Percentiles rank a stretch among this genome's conserved stretches.
phyloP scores from a whole-genome alignment of 2,113 vertebrate genomes.

The Nettapus auritus region DNA sequence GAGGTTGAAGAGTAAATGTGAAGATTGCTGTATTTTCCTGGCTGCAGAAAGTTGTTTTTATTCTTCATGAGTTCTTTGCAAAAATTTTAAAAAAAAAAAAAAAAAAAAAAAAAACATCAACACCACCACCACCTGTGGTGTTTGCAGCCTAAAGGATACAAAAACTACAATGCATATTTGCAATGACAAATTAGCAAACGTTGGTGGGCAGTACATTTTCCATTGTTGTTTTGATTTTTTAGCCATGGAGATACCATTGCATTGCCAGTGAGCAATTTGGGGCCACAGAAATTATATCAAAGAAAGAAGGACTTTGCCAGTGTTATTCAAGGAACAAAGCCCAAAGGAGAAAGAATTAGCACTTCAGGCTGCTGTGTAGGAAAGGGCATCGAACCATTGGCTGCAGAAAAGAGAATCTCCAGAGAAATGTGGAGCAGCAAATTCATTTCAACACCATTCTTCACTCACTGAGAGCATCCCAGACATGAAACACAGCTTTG shows the following conservation, averaged over 20 bases:
- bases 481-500: background rate
- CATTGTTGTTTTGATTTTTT: background rate
- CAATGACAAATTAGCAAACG: background rate
- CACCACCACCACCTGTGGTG: too few species aligned
- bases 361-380: background rate
- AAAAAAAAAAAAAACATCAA: too few species aligned
- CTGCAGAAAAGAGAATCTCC: background rate
- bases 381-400: background rate
- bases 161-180: background rate
- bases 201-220: background rate
- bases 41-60: background rate
- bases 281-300: background rate
- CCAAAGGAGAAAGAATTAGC: background rate
- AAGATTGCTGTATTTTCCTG: background rate
- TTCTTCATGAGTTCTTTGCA: background rate
- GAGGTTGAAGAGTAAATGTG: background rate
- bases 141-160: background rate
- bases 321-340: background rate
- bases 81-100: background rate
- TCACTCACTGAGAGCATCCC: background rate
- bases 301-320: background rate
- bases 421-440: background rate
- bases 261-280: background rate
- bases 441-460: background rate
- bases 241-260: background rate